Base-by-base conservation (phyloP, 2,113 vertebrate genomes). In the Microcebus tavaratra region DNA sequence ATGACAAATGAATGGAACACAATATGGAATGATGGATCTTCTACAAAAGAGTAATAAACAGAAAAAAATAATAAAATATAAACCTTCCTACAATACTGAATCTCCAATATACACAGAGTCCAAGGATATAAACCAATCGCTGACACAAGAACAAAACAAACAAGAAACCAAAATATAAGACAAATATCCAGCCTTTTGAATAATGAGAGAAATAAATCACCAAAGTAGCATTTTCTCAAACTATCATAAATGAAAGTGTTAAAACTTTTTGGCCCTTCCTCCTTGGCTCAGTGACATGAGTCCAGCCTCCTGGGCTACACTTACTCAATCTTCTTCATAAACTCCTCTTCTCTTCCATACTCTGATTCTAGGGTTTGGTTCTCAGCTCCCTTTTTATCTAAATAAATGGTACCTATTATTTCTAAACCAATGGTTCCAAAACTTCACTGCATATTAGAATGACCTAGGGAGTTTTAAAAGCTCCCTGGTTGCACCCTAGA, bases 221-320 rank as follows among this genome's bases (percentile, higher is more conserved):
- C 50, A 92, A 92, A 86, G 21, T 85, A 73, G 29, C 72, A 85
- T 75, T 92, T 95, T 75, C 50, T 92, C 59, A 90, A 86, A 72
- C 21, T 85, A 61, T 23, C 12, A 50, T 14, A 84, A 57, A 73
- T 29, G 48, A 27, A 87, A 79, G 7, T 86, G 21, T 57, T 88
- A 36, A 80, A 93, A 34, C 18, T 42, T 67, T 73, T 29, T 27
- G 29, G 61, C 18, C 48, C 50, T 34, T 57, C 20, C 79, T 27
- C 27, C 68, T 42, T 63, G 42, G 48, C 39, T 61, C 50, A 18
- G 1, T 31, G 61, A 87, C 13, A 29, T 14, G 14, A 57, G 50
- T 75, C 45, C 34, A 88, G 68, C 9, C 31, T 61, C 65, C 75
- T 34, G 3, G 36, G 36, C 9, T 27, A 67, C 8, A 55, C 18